A percentile compares a stretch with the other conserved stretches of the same genome.
Evolutionary conservation across 2,797 vertebrate species (phyloP).

Genomic region (Macropus fuliginosus): DNA sequence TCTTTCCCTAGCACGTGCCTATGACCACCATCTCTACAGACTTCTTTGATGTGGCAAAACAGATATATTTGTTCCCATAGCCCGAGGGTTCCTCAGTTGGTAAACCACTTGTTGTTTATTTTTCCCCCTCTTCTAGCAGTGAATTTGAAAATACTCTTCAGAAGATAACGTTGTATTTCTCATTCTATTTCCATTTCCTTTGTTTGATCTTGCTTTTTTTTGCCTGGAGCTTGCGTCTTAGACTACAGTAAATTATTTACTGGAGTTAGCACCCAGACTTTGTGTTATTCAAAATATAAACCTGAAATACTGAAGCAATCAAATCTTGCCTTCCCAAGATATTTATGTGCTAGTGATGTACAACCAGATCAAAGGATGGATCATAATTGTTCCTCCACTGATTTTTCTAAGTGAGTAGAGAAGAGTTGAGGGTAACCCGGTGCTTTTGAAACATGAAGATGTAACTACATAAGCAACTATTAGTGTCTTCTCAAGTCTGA

Average conservation of each 20-base stretch:
- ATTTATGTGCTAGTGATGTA: slow-evolving; percentile 69
- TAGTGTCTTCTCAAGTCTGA: slow-evolving; percentile 24
- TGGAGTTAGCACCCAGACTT: slow-evolving; percentile 60
- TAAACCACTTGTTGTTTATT: neutral
- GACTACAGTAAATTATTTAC: slow-evolving; percentile 78
- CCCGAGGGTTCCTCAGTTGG: neutral
- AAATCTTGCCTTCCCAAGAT: slow-evolving; percentile 59
- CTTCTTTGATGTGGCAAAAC: slow-evolving; percentile 40
- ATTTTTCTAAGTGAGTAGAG: slow-evolving; percentile 66
- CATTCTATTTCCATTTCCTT: neutral
- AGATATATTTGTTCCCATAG: neutral
- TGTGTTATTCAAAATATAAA: slow-evolving; percentile 76
- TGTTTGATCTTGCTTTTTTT: slow-evolving; percentile 71
- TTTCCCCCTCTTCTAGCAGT: neutral
- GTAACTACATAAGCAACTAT: neutral
- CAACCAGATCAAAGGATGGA: slow-evolving; percentile 74
- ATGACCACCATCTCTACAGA: neutral
- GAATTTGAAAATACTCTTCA: slow-evolving; percentile 52
- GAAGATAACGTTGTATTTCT: slow-evolving; percentile 14
- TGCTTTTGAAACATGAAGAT: slow-evolving; percentile 63
- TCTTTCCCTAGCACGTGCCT: fast-evolving
- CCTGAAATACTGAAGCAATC: slow-evolving; percentile 74
- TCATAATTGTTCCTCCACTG: slow-evolving; percentile 70
- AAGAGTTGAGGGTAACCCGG: slow-evolving; percentile 55
- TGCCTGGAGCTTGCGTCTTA: slow-evolving; percentile 60